These are phyloP conservation scores for Brachymystax lenok DNA, from an alignment of 2,797 vertebrate species.

Conservation along the genomic window DNA sequence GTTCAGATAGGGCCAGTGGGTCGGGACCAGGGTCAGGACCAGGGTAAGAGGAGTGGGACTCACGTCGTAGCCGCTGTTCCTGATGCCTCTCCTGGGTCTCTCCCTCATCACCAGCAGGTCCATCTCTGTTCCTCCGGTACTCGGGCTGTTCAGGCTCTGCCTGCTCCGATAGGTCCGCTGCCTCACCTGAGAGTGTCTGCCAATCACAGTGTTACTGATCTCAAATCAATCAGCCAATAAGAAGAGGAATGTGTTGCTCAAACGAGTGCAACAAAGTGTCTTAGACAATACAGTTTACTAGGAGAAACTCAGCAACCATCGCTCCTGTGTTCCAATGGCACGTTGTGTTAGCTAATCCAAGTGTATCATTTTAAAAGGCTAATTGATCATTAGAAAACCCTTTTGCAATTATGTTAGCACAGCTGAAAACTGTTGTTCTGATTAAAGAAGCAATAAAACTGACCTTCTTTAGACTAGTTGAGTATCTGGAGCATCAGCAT, in stretches of 20 bases:
- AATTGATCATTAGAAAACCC: too few relatives aligned
- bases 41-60: slow-evolving; percentile 63
- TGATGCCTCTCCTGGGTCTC: slow-evolving; percentile 91
- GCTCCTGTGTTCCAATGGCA: too few relatives aligned
- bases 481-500: too few relatives aligned
- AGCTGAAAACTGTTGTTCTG: too few relatives aligned
- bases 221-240: slow-evolving; percentile 3
- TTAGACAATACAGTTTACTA: background rate
- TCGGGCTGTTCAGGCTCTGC: slow-evolving; percentile 96
- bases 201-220: slow-evolving; percentile 43
- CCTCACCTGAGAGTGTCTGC: slow-evolving; percentile 87
- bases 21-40: background rate
- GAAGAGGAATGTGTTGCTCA: background rate
- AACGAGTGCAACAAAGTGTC: background rate
- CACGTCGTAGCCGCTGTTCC: slow-evolving; percentile 98
- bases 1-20: too few relatives aligned
- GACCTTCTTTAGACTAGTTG: too few relatives aligned
- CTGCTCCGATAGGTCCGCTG: slow-evolving; percentile 90
- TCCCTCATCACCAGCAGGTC: slow-evolving; percentile 97
- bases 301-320: too few relatives aligned
- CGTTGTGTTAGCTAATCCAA: too few relatives aligned
- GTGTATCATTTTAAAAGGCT: too few relatives aligned
- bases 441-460: too few relatives aligned
- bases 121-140: slow-evolving; percentile 97
- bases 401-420: too few relatives aligned